Conservation (phyloP, 1,140 invertebrate genomes). For the Cylas formicarius region DNA sequence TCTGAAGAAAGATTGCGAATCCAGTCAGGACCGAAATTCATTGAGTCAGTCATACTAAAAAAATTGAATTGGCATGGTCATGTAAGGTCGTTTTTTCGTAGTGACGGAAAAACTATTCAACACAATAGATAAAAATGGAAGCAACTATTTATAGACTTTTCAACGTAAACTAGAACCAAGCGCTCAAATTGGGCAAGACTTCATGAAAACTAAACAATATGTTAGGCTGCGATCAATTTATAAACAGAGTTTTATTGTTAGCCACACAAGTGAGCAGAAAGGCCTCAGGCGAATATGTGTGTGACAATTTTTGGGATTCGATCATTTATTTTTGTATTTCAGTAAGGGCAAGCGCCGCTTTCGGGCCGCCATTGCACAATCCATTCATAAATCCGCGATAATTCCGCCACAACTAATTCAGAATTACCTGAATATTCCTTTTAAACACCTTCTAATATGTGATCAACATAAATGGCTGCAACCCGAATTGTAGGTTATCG, state of each 20-base stretch:
- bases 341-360: too few relatives aligned
- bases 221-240: too few relatives aligned
- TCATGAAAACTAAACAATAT: too few relatives aligned
- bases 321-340: too few relatives aligned
- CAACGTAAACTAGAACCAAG: constrained; percentile 6
- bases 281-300: constrained; percentile 34
- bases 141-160: constrained; percentile 33
- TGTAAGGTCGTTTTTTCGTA: not conserved
- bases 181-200: constrained; percentile 5
- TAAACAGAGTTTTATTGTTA: too few relatives aligned
- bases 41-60: constrained; percentile 43
- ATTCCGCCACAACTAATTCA: constrained; percentile 10
- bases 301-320: constrained; percentile 33
- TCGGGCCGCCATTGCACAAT: constrained; percentile 6
- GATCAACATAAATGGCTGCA: constrained; percentile 41
- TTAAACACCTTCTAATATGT: constrained; percentile 35
- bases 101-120: constrained; percentile 7
- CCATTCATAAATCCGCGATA: constrained; percentile 7
- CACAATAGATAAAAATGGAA: constrained; percentile 31
- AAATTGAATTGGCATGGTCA: constrained; percentile 1
- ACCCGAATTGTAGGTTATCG: constrained; percentile 39
- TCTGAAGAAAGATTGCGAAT: constrained; percentile 56
- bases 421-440: constrained; percentile 35
- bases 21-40: constrained; percentile 71
- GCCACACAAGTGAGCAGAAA: constrained; percentile 17